Conservation (phyloP, 30 jellyfish, hydroid and myxozoan species). For the Hydra vulgaris region DNA sequence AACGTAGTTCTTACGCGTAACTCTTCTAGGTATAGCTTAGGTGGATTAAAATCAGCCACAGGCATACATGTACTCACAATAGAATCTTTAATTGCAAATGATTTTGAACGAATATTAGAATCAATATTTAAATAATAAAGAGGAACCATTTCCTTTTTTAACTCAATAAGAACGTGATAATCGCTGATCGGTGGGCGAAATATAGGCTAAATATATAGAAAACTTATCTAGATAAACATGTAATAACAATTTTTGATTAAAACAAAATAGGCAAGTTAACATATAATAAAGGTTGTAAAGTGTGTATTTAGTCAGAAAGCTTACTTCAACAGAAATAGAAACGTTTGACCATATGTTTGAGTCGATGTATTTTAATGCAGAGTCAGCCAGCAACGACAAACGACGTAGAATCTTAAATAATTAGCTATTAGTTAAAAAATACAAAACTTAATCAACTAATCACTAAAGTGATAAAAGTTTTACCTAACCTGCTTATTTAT, state of each 20-base stretch:
- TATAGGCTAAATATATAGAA: constrained; percentile 41
- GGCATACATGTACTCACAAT: constrained; percentile 28
- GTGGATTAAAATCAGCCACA: constrained; percentile 73
- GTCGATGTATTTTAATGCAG: constrained; percentile 34
- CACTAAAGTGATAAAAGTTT: too few relatives aligned
- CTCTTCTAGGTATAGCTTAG: constrained; percentile 19
- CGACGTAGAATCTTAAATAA: constrained; percentile 40
- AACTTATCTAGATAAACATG: neutral
- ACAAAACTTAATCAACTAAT: neutral
- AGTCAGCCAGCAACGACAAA: constrained; percentile 34
- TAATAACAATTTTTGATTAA: neutral
- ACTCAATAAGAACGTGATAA: constrained; percentile 54
- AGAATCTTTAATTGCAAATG: constrained; percentile 26
- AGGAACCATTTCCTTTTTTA: constrained; percentile 48
- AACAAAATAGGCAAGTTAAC: too few relatives aligned
- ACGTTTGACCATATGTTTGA: constrained; percentile 10
- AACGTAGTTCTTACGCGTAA: constrained; percentile 28
- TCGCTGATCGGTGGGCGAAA: constrained; percentile 79
- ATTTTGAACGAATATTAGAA: constrained; percentile 25
- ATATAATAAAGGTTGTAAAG: too few relatives aligned
- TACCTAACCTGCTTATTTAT: constrained; percentile 27
- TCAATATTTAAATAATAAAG: constrained; percentile 57
- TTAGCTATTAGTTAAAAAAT: neutral
- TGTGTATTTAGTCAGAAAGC: neutral
- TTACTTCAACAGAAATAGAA: constrained; percentile 20